Evolutionary conservation across 1,140 invertebrate species (phyloP).

Genomic region (Drosophila obscura): DNA sequence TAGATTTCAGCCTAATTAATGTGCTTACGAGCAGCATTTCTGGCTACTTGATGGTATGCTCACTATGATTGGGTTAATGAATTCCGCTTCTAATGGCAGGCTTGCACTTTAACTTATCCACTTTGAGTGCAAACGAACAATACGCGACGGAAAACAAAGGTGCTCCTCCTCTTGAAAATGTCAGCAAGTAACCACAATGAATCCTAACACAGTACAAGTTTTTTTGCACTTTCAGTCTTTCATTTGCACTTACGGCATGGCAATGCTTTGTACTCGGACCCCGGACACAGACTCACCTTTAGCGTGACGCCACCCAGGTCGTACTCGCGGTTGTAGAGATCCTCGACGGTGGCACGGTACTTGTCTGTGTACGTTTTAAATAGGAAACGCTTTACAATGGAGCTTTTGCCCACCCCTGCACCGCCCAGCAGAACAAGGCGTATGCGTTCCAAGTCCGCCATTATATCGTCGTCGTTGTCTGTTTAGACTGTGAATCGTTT

Average conservation of each 20-base stretch:
- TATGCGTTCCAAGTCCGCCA: conserved; percentile 91
- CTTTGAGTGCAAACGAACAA: conserved; percentile 6
- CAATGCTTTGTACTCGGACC: neutral
- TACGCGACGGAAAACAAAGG: neutral
- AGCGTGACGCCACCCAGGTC: conserved; percentile 90
- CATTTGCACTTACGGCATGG: neutral
- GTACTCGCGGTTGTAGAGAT: conserved; percentile 94
- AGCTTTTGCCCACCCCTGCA: conserved; percentile 93
- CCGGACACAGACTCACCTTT: conserved; percentile 85
- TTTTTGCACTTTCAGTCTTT: neutral
- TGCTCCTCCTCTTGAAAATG: conserved; percentile 5
- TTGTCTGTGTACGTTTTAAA: conserved; percentile 92
- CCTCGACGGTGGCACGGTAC: conserved; percentile 95
- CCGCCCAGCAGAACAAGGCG: conserved; percentile 93
- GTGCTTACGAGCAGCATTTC: conserved; percentile 9
- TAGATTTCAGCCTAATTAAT: conserved; percentile 37
- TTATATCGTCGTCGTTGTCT: conserved; percentile 36
- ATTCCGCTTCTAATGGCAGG: conserved; percentile 27
- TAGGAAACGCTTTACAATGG: conserved; percentile 94
- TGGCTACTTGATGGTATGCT: conserved; percentile 15
- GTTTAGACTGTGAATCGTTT: conserved; percentile 50
- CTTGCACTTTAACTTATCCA: conserved; percentile 24
- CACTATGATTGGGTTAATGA: conserved; percentile 61
- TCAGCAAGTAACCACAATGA: neutral
- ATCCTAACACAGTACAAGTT: too few relatives aligned